These are phyloP conservation scores for Tinamus major DNA, from an alignment of 2,797 vertebrate genomes.

Conservation along the genomic window DNA sequence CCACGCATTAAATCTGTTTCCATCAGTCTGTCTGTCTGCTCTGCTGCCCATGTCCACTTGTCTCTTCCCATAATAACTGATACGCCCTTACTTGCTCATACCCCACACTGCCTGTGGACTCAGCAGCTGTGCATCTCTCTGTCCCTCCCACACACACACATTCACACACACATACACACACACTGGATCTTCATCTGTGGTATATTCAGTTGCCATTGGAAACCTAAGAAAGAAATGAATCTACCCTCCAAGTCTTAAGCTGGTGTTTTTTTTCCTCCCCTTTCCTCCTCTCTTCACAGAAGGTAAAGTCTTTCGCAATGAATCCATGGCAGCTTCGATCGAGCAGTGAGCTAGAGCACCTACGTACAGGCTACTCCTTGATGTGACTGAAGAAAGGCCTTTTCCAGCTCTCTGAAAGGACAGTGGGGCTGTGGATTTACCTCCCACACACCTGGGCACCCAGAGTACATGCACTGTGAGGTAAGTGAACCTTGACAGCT, in stretches of 20 bases:
- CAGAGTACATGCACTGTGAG: conserved; percentile 10
- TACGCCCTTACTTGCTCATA: conserved; percentile 38
- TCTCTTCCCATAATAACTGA: conserved; percentile 34
- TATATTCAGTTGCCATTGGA: conserved; percentile 86
- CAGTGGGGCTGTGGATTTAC: conserved; percentile 59
- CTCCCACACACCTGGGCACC: background rate
- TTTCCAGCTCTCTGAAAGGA: conserved; percentile 7
- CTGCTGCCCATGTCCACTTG: conserved; percentile 27
- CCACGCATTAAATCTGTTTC: background rate
- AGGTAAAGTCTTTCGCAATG: conserved; percentile 76
- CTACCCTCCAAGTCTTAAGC: conserved; percentile 83
- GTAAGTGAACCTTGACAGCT: conserved; percentile 50
- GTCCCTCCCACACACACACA: conserved; percentile 68
- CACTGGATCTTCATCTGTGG: conserved; percentile 82
- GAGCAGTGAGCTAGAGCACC: conserved; percentile 67
- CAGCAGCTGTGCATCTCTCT: conserved; percentile 72
- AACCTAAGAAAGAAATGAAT: conserved; percentile 87
- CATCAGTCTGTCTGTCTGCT: background rate
- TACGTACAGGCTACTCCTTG: conserved; percentile 64
- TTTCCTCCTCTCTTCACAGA: conserved; percentile 73
- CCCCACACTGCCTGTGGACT: conserved; percentile 70
- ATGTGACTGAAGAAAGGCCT: conserved; percentile 64
- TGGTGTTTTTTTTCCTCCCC: conserved; percentile 56
- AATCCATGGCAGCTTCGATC: conserved; percentile 67
- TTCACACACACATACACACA: background rate